phyloP scores from a whole-genome alignment of 2,797 vertebrate species.

The Acestrorhynchus altus region DNA sequence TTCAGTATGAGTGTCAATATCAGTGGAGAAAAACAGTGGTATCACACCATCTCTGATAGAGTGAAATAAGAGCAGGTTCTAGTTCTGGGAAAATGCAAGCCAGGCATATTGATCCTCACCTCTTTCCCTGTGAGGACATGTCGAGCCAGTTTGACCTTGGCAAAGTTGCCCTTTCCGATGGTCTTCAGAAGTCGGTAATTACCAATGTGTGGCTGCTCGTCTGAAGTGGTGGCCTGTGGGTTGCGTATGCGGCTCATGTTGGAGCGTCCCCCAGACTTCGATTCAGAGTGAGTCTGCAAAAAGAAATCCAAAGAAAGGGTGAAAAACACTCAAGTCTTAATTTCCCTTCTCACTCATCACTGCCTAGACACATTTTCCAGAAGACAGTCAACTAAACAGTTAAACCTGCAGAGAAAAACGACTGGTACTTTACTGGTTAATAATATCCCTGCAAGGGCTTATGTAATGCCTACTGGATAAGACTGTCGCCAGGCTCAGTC shows the following conservation, averaged over 20 bases:
- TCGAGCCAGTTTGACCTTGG: constrained; percentile 86
- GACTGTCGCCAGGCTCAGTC: constrained; percentile 37
- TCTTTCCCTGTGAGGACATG: constrained; percentile 85
- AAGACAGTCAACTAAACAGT: neutral
- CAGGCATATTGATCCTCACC: constrained; percentile 62
- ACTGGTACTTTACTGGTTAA: constrained; percentile 41
- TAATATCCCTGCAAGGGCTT: constrained; percentile 42
- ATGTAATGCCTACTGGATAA: constrained; percentile 38
- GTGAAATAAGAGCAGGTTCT: neutral
- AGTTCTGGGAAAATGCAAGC: neutral
- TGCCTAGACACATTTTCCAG: neutral
- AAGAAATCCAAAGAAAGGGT: neutral
- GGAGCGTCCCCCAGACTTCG: constrained; percentile 78
- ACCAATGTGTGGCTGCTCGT: constrained; percentile 85
- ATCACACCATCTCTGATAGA: neutral
- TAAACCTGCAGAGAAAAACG: constrained; percentile 19
- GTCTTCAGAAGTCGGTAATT: constrained; percentile 86
- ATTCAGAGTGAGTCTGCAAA: constrained; percentile 69
- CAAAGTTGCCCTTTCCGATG: constrained; percentile 87
- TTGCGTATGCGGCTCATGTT: constrained; percentile 81
- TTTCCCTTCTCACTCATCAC: neutral
- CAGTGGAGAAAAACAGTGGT: too few relatives aligned
- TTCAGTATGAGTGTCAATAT: too few relatives aligned
- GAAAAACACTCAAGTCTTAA: neutral
- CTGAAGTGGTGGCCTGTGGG: constrained; percentile 73